Evolutionary conservation across 2,113 vertebrate species (phyloP), one percentile per base, ranked within the genome.

Genomic region (Corythoichthys haematopterus): DNA sequence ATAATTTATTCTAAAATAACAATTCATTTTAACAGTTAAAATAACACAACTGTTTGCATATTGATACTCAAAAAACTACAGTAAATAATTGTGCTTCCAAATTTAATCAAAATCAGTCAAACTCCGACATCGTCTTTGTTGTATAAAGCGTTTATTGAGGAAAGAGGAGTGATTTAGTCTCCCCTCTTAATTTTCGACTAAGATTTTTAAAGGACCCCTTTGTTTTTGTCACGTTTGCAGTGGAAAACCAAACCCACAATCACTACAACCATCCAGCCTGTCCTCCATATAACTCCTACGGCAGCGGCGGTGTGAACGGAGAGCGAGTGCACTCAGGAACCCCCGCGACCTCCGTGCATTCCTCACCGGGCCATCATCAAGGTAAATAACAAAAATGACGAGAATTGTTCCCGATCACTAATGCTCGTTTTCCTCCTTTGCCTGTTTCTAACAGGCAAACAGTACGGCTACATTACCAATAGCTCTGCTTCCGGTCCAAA

Each of bases 381-480:
- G 89, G 91, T 92, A 85, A 57, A 52, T 11, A 16, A 45, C n/a
- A 1, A 13, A 63, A 20, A 1, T 3, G 2, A 1, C 2, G 2
- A 5, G 38, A 28, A 28, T 1, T 28, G 20, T 28, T 3, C 38
- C 47, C 51, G 61, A 69, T n/a, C 53, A 1, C 36, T 20, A 56
- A 66, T 37, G 14, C 63, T 62, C 3, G 45, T 73, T 58, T 70
- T 86, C 71, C 89, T 88, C 87, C 76, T 76, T 71, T 83, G 74
- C 90, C 84, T 91, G 90, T 91, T 92, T 89, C 94, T 93, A 91
- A 93, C 95, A 98, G 97, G 95, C 91, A 87, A 93, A 93, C 95
- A 93, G 86, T 96, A 93, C 90, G 95, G 94, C 95, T 95, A 94
- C 90, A 94, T 91, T 93, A 89, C 93, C 92, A 96, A 96, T 95